Base-by-base conservation (phyloP, 2,113 vertebrate species). In the Girardinichthys multiradiatus region DNA sequence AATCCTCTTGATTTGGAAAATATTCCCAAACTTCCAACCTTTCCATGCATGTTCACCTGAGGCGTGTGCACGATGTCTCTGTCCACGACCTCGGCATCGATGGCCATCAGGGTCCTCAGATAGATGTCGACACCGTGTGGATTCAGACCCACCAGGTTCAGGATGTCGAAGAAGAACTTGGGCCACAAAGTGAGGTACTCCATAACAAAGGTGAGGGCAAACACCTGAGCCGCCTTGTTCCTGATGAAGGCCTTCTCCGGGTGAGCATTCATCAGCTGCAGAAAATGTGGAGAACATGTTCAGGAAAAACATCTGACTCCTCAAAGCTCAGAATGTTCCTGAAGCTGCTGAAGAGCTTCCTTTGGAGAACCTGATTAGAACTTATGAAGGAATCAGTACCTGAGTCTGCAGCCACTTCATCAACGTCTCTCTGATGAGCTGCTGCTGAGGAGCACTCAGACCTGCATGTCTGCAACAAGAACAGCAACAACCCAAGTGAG, bases 181-280 rank as follows among this genome's bases (percentile, higher is more conserved):
- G 97, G 98, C 98, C 98, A 99, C 82, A 95, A 94, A 14, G 96
- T 97, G 74, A 97, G 94, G 90, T 98, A 99, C 30, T 99, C 98
- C 79, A 95, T 96, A 86, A 98, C 89, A 85, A 99, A 99, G 70
- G 96, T 96, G 87, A 99, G 91, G n/a, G 98, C 96, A 21, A 99
- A 96, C 68, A 99, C 97, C 88, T 99, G 98, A 1, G 98, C 97
- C 0, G 97, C 98, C 93, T 99, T 99, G 93, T 99, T 99, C 87
- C 97, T 95, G 91, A 99, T 97, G 89, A 99, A 99, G 2, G 96
- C 95, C 94, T 99, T 99, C 93, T 99, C 98, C 0, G 96, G 93
- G 9, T 96, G 96, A 17, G 92, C 68, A 81, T 89, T 96, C 93
- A 97, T 93, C 93, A 99, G 94, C 98, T 99, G 89, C 12, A 24